phyloP scores from a whole-genome alignment of 2,797 vertebrate genomes.

The Acestrorhynchus altus region DNA sequence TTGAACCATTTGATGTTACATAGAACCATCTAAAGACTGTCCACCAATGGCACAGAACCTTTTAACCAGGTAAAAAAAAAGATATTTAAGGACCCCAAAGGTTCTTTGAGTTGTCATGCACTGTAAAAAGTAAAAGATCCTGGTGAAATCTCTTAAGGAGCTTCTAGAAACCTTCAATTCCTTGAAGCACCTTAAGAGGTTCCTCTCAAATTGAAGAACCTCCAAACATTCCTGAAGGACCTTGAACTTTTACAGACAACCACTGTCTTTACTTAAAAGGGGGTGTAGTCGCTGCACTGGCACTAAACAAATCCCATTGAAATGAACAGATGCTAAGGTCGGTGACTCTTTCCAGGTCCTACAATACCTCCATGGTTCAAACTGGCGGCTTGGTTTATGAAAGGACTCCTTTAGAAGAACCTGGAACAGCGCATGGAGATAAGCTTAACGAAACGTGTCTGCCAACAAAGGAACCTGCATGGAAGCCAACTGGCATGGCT shows the following conservation, averaged over 20 bases:
- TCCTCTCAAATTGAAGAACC: too few species aligned
- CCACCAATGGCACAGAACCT: too few species aligned
- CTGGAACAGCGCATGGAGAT: conserved; percentile 1
- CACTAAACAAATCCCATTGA: not conserved
- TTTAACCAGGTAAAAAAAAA: too few species aligned
- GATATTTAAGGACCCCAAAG: too few species aligned
- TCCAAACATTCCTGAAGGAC: too few species aligned
- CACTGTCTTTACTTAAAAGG: not conserved
- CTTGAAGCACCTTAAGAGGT: too few species aligned
- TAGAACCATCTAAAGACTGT: too few species aligned
- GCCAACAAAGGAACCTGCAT: not conserved
- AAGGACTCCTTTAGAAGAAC: conserved; percentile 9
- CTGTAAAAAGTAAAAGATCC: too few species aligned
- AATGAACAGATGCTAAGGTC: not conserved
- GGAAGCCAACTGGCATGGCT: not conserved
- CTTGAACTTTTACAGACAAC: not conserved
- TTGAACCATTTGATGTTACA: too few species aligned
- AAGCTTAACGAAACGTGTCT: not conserved
- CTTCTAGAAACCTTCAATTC: too few species aligned
- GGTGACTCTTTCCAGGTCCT: not conserved
- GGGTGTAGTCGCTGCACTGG: not conserved
- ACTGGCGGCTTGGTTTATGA: conserved; percentile 14
- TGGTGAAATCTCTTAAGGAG: too few species aligned
- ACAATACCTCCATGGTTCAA: not conserved
- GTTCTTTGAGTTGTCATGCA: too few species aligned